phyloP scores from a whole-genome alignment of 2,113 vertebrate species.

The Felis chaus region DNA sequence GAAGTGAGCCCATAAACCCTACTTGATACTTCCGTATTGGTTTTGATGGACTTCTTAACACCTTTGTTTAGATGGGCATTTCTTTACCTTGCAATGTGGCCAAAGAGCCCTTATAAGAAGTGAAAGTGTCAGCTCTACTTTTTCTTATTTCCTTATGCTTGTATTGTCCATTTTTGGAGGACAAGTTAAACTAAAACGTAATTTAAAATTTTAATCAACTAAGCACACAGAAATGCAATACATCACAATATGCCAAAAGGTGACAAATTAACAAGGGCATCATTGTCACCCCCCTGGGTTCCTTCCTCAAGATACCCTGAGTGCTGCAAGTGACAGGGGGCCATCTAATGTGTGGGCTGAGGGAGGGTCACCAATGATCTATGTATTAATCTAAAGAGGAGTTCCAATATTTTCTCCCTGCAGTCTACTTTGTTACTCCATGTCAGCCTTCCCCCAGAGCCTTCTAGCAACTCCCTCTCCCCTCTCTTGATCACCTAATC shows the following conservation, averaged over 20 bases:
- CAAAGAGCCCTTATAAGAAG: not conserved
- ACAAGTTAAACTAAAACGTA: not conserved
- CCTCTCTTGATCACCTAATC: not conserved
- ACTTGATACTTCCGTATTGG: not conserved
- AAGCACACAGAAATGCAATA: not conserved
- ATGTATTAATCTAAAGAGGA: not conserved
- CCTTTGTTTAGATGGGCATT: not conserved
- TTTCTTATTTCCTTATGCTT: not conserved
- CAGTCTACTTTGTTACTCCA: not conserved
- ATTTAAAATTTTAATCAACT: not conserved
- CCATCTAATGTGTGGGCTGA: not conserved
- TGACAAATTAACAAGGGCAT: not conserved
- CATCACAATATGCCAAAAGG: not conserved
- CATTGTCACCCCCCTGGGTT: not conserved
- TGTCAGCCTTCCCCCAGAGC: not conserved
- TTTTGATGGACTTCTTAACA: not conserved
- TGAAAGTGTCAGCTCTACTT: not conserved
- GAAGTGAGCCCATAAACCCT: not conserved
- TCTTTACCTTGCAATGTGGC: not conserved
- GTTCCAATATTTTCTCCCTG: not conserved
- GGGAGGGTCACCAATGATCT: not conserved
- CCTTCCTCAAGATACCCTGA: not conserved
- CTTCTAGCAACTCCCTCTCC: not conserved
- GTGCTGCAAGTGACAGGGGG: not conserved
- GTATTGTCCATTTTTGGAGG: not conserved